Conservation (phyloP, 2,113 vertebrate genomes). For the Tricholaema leucomelas region DNA sequence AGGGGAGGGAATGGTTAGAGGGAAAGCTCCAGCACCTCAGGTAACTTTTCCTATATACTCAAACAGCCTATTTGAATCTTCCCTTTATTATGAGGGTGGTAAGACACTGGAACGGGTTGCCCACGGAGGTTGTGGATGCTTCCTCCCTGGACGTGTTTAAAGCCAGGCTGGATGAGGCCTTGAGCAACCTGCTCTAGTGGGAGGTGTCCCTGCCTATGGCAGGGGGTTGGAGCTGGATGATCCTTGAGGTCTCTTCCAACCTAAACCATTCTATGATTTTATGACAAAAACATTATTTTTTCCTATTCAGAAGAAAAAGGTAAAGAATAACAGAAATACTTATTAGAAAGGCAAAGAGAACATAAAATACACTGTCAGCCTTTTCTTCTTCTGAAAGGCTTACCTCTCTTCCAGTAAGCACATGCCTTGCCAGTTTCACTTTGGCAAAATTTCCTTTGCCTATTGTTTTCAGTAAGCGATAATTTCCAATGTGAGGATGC, state of each 20-base stretch:
- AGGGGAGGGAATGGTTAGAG: not conserved
- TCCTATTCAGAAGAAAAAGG: not conserved
- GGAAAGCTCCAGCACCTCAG: not conserved
- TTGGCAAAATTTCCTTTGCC: constrained; percentile 97
- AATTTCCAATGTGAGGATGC: constrained; percentile 93
- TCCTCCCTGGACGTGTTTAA: no score
- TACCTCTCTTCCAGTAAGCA: constrained; percentile 95
- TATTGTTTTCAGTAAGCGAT: constrained; percentile 94
- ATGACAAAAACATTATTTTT: not conserved
- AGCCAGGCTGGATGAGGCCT: no score
- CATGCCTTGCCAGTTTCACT: constrained; percentile 92
- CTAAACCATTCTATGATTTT: no score
- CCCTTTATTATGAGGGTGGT: no score
- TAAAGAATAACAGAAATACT: not conserved
- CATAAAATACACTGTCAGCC: not conserved
- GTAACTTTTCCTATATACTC: not conserved
- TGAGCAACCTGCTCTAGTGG: no score
- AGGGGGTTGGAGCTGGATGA: no score
- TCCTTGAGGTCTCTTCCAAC: no score
- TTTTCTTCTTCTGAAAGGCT: constrained; percentile 3
- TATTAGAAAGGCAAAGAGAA: not conserved
- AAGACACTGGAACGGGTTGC: no score
- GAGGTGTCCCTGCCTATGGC: no score
- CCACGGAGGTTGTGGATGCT: no score
- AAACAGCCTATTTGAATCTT: not conserved